These are phyloP conservation scores for Agrochola lota DNA, from an alignment of 2,888 invertebrate genomes.

Conservation along the genomic window DNA sequence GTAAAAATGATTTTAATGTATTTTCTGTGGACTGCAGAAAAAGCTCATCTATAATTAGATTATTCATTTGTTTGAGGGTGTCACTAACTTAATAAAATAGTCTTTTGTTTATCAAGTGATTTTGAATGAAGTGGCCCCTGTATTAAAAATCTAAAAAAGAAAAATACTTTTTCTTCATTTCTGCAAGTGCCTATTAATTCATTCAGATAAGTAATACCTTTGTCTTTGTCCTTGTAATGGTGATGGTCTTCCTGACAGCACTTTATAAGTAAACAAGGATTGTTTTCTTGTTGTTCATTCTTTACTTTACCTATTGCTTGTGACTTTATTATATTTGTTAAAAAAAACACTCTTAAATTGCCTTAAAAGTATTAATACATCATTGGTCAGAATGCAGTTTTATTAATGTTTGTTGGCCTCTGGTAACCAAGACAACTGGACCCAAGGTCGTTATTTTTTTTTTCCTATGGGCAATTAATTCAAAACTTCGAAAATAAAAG, in stretches of 20 bases:
- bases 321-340: background rate
- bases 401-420: slow-evolving; percentile 11
- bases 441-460: slow-evolving; percentile 5
- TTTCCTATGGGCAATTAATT: background rate
- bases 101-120: background rate
- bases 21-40: background rate
- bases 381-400: background rate
- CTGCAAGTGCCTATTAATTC: background rate
- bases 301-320: background rate
- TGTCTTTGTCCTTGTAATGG: background rate
- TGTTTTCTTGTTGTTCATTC: background rate
- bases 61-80: background rate
- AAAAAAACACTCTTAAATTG: background rate
- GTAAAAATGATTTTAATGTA: background rate
- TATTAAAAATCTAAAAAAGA: background rate
- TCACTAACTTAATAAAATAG: background rate
- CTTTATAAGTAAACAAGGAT: background rate
- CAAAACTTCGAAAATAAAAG: no score
- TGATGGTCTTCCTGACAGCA: background rate
- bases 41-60: background rate
- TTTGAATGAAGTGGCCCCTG: background rate
- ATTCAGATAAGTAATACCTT: background rate
- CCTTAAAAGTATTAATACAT: background rate
- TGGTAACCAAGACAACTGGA: slow-evolving; percentile 24
- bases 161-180: background rate